Evolutionary conservation across 2,113 vertebrate genomes (phyloP).

Genomic region (Misgurnus mizolepis): DNA sequence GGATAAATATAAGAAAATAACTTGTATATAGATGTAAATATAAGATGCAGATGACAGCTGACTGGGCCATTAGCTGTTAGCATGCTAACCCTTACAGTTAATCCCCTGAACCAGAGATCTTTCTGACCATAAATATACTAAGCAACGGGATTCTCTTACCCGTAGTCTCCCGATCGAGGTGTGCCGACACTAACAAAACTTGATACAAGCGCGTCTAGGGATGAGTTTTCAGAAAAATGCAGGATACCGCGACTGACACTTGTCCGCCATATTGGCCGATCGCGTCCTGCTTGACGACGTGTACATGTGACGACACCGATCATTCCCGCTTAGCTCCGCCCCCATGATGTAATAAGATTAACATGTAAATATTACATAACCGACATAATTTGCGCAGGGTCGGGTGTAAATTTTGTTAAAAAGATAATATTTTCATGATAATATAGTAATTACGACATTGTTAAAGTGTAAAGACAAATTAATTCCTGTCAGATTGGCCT

Average conservation of each 20-base stretch:
- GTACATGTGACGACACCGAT: conserved; percentile 80
- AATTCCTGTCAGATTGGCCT: not conserved
- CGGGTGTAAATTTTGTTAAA: not conserved
- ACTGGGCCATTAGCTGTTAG: conserved; percentile 58
- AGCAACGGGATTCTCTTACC: not conserved
- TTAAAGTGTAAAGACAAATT: not conserved
- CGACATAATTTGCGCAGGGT: not conserved
- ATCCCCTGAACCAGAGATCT: not conserved
- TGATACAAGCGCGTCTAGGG: conserved; percentile 46
- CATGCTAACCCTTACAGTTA: conserved; percentile 36
- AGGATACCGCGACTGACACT: conserved; percentile 71
- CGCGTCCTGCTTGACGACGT: conserved; percentile 89
- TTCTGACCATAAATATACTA: not conserved
- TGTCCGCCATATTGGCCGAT: conserved; percentile 81
- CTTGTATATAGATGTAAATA: not conserved
- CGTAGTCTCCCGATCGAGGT: conserved; percentile 36
- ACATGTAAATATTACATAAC: not conserved
- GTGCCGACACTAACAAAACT: conserved; percentile 47
- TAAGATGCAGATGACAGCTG: conserved; percentile 35
- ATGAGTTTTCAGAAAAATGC: conserved; percentile 70
- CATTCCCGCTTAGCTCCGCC: not conserved
- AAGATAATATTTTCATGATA: not conserved
- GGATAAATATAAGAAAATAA: not conserved
- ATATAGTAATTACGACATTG: not conserved
- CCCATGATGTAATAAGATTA: not conserved